phyloP scores from a whole-genome alignment of 2,113 vertebrate genomes.

The Anhinga rufa region DNA sequence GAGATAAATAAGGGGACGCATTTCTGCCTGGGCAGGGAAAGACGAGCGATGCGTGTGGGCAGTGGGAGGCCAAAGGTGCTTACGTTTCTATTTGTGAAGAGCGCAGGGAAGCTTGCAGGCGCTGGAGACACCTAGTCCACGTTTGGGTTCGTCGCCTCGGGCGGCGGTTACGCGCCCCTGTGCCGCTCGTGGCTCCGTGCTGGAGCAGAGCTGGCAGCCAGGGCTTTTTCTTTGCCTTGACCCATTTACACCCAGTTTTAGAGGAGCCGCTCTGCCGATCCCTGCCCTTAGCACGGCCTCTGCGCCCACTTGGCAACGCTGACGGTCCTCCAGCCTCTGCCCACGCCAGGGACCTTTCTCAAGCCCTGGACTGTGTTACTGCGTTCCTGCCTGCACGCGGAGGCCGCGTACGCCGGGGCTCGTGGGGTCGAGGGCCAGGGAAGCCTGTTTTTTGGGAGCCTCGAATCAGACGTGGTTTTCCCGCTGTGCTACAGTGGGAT shows the following conservation, averaged over 20 bases:
- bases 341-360: not conserved
- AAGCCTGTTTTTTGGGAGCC: not conserved
- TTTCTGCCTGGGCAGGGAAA: not conserved
- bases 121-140: not conserved
- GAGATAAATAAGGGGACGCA: not conserved
- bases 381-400: not conserved
- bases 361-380: not conserved
- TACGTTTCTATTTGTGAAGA: not conserved
- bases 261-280: not conserved
- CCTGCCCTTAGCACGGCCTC: not conserved
- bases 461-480: not conserved
- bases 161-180: rapidly evolving
- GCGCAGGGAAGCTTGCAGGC: not conserved
- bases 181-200: not conserved
- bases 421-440: not conserved
- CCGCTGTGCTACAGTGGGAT: not conserved
- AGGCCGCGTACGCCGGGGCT: not conserved
- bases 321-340: not conserved
- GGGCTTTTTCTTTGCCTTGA: not conserved
- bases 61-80: not conserved
- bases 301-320: not conserved
- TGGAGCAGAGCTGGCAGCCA: not conserved
- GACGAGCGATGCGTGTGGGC: rapidly evolving
- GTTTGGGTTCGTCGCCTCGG: not conserved
- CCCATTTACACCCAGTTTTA: not conserved